Evolutionary conservation across 2,888 invertebrate species (phyloP).

Genomic region (Endomychus coccineus): DNA sequence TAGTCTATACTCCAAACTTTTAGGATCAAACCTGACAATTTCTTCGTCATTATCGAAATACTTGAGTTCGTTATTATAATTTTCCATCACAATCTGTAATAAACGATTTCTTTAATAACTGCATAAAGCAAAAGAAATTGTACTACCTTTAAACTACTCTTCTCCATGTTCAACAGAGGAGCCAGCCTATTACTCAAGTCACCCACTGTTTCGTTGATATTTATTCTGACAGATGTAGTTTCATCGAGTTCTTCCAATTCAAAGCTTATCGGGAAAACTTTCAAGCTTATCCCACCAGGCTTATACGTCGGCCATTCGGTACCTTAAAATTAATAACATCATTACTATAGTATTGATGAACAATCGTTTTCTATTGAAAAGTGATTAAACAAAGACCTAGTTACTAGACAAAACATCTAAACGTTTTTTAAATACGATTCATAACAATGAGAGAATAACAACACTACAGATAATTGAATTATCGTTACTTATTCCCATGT

Average conservation of each 20-base stretch:
- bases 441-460: too few species aligned
- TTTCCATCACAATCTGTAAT: constrained; percentile 24
- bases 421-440: too few species aligned
- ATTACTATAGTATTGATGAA: too few species aligned
- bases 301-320: constrained; percentile 54
- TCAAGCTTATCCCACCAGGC: constrained; percentile 53
- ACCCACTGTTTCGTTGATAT: constrained; percentile 49
- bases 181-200: constrained; percentile 53
- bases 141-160: constrained; percentile 37
- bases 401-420: too few species aligned
- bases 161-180: constrained; percentile 43
- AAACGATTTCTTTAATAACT: not conserved
- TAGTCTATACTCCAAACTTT: constrained; percentile 41
- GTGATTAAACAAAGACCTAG: too few species aligned
- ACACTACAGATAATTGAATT: too few species aligned
- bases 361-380: too few species aligned
- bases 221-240: constrained; percentile 54
- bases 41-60: constrained; percentile 42
- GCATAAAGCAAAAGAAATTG: too few species aligned
- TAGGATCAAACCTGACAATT: constrained; percentile 38
- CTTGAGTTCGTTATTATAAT: constrained; percentile 30
- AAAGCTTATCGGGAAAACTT: constrained; percentile 56
- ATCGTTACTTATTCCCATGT: too few species aligned
- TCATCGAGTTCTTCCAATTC: constrained; percentile 54
- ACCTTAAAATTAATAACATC: constrained; percentile 28